Evolutionary conservation across 2,113 vertebrate species (phyloP).

Genomic region (Colinus virginianus): DNA sequence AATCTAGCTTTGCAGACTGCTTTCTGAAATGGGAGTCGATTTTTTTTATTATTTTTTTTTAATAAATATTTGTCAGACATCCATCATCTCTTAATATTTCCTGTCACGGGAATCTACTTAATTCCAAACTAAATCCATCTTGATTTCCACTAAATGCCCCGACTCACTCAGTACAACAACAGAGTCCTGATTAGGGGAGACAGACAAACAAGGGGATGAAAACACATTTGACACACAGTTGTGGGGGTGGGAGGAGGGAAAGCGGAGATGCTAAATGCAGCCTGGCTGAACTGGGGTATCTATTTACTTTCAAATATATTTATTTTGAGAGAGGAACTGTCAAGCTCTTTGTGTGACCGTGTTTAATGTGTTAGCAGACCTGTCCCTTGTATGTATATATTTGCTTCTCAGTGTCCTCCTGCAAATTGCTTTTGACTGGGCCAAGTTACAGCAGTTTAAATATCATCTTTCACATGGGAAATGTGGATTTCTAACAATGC

Average conservation of each 20-base stretch:
- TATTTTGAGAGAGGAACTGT: conserved; percentile 7
- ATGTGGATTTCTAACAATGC: neutral
- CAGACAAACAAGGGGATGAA: conserved; percentile 38
- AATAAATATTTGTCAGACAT: conserved; percentile 61
- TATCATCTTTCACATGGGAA: neutral
- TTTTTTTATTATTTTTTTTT: conserved; percentile 1
- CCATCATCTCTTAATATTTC: conserved; percentile 53
- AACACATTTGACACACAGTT: neutral
- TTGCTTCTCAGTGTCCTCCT: conserved; percentile 25
- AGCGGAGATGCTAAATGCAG: neutral
- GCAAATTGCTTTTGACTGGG: conserved; percentile 36
- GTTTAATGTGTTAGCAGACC: neutral
- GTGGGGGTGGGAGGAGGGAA: neutral
- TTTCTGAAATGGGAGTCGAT: conserved; percentile 34
- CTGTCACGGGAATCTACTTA: conserved; percentile 25
- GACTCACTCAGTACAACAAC: neutral
- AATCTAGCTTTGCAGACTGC: neutral
- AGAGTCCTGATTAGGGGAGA: conserved; percentile 12
- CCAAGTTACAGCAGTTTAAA: conserved; percentile 21
- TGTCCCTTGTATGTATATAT: neutral
- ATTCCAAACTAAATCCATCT: conserved; percentile 40
- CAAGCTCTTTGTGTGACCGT: neutral
- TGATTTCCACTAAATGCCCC: conserved; percentile 32
- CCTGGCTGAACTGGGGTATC: neutral
- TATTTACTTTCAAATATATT: neutral